Conservation (phyloP, 2,888 invertebrate genomes). For the Caenorhabditis uteleia region DNA sequence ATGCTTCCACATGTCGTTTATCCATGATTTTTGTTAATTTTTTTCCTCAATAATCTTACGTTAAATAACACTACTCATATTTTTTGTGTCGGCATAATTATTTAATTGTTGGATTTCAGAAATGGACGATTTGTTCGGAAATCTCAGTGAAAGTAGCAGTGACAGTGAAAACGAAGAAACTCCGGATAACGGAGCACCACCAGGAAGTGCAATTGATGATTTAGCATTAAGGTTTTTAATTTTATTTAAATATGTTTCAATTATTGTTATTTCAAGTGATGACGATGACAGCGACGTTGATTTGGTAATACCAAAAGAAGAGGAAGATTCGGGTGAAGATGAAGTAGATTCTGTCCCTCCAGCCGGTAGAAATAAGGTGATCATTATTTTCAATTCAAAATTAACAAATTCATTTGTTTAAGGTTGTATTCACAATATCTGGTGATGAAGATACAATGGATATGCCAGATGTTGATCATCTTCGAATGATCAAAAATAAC, state of each 20-base stretch:
- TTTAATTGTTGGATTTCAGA: constrained; percentile 1
- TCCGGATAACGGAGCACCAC: neutral
- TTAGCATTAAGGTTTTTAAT: constrained; percentile 29
- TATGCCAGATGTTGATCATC: constrained; percentile 33
- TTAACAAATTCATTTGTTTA: too few relatives aligned
- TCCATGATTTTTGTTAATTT: neutral
- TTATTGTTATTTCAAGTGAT: too few relatives aligned
- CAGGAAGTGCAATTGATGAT: constrained; percentile 5
- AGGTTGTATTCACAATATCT: constrained; percentile 28
- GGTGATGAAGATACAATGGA: constrained; percentile 36
- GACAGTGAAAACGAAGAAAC: constrained; percentile 11
- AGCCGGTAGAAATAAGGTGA: too few relatives aligned
- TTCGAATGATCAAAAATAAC: neutral
- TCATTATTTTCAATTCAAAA: too few relatives aligned
- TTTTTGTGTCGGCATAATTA: too few relatives aligned
- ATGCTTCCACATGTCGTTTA: neutral
- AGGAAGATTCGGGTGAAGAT: too few relatives aligned
- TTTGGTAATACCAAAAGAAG: too few relatives aligned
- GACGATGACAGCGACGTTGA: too few relatives aligned
- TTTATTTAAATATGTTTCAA: too few relatives aligned
- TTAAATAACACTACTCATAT: neutral
- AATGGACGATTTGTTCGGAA: constrained; percentile 31
- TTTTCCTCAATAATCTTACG: neutral
- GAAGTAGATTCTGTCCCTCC: too few relatives aligned
- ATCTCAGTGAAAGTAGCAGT: constrained; percentile 42